A percentile compares a stretch with the other conserved stretches of the same genome.
phyloP scores from a whole-genome alignment of 2,797 vertebrate genomes.

The Intellagama lesueurii region DNA sequence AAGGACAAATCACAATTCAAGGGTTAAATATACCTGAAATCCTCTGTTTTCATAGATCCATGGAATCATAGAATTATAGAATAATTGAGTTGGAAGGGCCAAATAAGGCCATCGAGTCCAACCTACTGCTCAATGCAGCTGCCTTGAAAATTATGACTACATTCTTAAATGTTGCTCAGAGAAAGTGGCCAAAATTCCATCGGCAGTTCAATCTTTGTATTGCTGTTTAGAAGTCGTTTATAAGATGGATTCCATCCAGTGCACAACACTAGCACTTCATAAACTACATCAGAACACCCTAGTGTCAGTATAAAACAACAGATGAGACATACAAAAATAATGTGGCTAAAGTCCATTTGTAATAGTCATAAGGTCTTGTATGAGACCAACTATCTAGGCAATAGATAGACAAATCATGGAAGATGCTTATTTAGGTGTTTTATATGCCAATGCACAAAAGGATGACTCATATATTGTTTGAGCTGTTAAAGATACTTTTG shows the following conservation, averaged over 20 bases:
- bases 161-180: not conserved
- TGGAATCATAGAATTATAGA: too few relatives aligned
- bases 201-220: not conserved
- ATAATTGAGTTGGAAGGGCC: too few relatives aligned
- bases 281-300: not conserved
- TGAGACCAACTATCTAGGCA: not conserved
- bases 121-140: too few relatives aligned
- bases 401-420: not conserved
- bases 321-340: constrained; percentile 19
- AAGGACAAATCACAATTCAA: not conserved
- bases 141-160: not conserved
- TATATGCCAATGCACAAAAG: not conserved
- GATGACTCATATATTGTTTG: not conserved
- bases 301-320: constrained; percentile 5
- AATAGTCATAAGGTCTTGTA: not conserved
- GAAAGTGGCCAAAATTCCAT: not conserved
- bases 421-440: not conserved
- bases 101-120: too few relatives aligned
- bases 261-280: not conserved
- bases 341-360: not conserved
- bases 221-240: not conserved
- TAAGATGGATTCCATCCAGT: constrained; percentile 1
- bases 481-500: not conserved
- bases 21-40: not conserved
- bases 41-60: not conserved